phyloP scores from a whole-genome alignment of 2,113 vertebrate species.

The Epinephelus moara region DNA sequence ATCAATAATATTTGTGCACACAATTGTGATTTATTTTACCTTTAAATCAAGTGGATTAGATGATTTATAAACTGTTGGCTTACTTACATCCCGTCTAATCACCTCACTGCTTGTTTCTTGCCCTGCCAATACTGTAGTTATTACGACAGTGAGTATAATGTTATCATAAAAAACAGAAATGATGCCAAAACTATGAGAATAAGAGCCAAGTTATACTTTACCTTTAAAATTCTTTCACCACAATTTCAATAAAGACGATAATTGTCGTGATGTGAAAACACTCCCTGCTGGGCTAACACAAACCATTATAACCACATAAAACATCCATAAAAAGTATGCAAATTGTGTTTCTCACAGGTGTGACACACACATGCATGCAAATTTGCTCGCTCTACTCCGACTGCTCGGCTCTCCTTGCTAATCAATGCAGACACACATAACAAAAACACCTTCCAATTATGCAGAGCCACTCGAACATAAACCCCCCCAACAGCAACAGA shows the following conservation, averaged over 20 bases:
- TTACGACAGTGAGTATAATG: background rate
- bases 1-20: background rate
- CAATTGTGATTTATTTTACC: background rate
- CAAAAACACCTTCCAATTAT: constrained; percentile 52
- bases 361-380: background rate
- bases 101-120: background rate
- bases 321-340: constrained; percentile 29
- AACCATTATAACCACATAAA: constrained; percentile 35
- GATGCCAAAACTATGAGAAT: background rate
- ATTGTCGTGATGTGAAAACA: constrained; percentile 13
- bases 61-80: background rate
- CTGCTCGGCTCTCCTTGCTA: constrained; percentile 18
- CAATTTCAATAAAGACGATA: constrained; percentile 2
- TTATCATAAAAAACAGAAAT: constrained; percentile 9
- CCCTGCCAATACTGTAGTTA: background rate
- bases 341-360: constrained; percentile 31
- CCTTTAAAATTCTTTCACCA: background rate
- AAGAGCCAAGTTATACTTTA: background rate
- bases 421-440: constrained; percentile 46
- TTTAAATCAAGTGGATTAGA: background rate
- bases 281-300: background rate
- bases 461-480: constrained; percentile 46
- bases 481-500: constrained; percentile 16
- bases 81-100: background rate
- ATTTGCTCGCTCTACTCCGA: background rate